Evolutionary conservation across 2,888 invertebrate genomes (phyloP).

Genomic region (Sesia apiformis): DNA sequence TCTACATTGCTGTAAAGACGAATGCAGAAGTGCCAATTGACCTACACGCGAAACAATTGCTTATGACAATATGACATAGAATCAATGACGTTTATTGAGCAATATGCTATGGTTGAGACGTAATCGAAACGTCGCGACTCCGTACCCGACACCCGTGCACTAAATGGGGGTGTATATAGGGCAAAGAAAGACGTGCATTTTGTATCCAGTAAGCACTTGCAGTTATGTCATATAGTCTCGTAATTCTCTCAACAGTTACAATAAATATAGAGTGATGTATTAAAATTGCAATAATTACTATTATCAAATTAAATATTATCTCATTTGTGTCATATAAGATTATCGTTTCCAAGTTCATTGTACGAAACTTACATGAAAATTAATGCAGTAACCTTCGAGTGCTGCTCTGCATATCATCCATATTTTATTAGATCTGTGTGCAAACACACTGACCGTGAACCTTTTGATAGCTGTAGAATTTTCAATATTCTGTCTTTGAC

Average conservation of each 20-base stretch:
- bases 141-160: background rate
- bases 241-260: too few species aligned
- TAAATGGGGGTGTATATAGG: background rate
- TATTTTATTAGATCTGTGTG: constrained; percentile 19
- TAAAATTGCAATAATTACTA: too few species aligned
- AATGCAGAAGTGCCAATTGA: constrained; percentile 20
- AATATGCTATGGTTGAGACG: constrained; percentile 16
- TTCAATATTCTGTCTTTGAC: constrained; percentile 25
- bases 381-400: background rate
- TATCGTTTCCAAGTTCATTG: background rate
- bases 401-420: background rate
- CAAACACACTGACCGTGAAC: constrained; percentile 30
- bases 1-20: background rate
- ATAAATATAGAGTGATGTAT: too few species aligned
- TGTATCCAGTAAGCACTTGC: too few species aligned
- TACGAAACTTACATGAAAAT: background rate
- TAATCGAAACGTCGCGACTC: constrained; percentile 4
- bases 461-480: constrained; percentile 17
- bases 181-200: background rate
- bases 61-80: constrained; percentile 21
- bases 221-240: too few species aligned
- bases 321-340: too few species aligned
- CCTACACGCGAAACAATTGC: constrained; percentile 29
- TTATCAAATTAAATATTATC: too few species aligned
- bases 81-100: constrained; percentile 33